A percentile compares a stretch with the other conserved stretches of the same genome.
These are phyloP conservation scores for Coturnix japonica DNA, from an alignment of 2,113 vertebrate genomes.

Conservation along the genomic window DNA sequence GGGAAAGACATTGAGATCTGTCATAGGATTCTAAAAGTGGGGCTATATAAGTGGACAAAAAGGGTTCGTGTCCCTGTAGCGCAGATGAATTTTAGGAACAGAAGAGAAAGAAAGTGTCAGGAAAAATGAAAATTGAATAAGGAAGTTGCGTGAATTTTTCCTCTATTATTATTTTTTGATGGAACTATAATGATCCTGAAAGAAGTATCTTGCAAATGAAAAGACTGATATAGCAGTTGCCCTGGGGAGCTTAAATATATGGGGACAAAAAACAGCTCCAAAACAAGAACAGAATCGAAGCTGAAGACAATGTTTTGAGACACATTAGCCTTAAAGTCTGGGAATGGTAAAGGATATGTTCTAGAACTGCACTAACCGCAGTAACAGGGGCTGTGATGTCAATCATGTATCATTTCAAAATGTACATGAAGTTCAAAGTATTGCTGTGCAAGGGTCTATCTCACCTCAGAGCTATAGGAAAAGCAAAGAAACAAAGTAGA, in stretches of 20 bases:
- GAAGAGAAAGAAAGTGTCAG: not conserved
- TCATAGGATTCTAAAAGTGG: no score
- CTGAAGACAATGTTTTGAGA: no score
- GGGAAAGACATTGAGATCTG: not conserved
- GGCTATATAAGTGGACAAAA: not conserved
- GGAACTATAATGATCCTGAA: not conserved
- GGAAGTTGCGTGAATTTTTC: not conserved
- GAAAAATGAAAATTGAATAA: not conserved
- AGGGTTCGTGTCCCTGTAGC: rapidly evolving
- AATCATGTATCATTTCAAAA: not conserved
- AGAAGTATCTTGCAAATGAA: not conserved
- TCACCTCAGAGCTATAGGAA: not conserved
- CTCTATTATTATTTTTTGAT: no score
- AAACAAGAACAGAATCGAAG: no score
- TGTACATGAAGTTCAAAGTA: not conserved
- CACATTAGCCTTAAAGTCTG: not conserved
- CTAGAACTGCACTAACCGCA: not conserved
- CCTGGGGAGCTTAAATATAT: not conserved
- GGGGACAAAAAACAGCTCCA: not conserved
- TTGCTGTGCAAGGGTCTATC: not conserved
- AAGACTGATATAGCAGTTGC: not conserved
- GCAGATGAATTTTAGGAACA: not conserved
- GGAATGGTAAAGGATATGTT: not conserved
- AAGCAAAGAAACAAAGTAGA: not conserved
- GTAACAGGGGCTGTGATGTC: not conserved